Evolutionary conservation across 2,113 vertebrate species (phyloP), one percentile per base, ranked within the genome.

Genomic region (Anhinga anhinga): DNA sequence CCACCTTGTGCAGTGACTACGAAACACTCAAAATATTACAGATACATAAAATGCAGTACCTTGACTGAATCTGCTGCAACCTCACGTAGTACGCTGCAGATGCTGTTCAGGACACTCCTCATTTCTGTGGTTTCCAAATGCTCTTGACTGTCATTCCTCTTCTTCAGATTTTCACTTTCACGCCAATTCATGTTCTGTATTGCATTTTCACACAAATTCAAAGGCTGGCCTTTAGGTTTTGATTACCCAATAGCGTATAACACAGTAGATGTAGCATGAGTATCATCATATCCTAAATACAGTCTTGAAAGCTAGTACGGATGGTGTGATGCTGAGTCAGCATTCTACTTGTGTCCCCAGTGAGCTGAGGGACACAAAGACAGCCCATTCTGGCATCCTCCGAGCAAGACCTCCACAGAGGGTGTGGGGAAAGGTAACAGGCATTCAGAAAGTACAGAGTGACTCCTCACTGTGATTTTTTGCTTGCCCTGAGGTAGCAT

Each of bases 1-100:
- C 19, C 15, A 53, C 15, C 19, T 55, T 7, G 1, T 19, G 32
- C 62, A 77, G 23, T 15, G 49, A 49, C 30, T 66, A 7, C 1
- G 15, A 88, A 79, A 66, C 56, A 70, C 25, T 34, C 30, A 34
- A 91, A 88, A 73, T 65, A 82, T n/a, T 47, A 71, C 6, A 87
- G 42, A 94, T 3, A 94, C 5, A 61, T 36, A 71, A 96, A 87
- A 89, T 42, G 45, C 69, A 90, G 67, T 98, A 98, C 97, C 97
- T 97, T 88, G 67, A 49, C 32, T 66, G 50, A 95, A 82, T 61
- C 53, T 56, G 73, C 53, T 62, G 81, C 42, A 79, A 30, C 50
- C 42, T 76, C 55, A 23, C 0, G 10, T 2, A 32, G 92, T 13
- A 69, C 1, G 5, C 27, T 36, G 55, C 29, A 63, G 63, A 55